Evolutionary conservation across 2,797 vertebrate genomes (phyloP).

Genomic region (Acipenser transmontanus): DNA sequence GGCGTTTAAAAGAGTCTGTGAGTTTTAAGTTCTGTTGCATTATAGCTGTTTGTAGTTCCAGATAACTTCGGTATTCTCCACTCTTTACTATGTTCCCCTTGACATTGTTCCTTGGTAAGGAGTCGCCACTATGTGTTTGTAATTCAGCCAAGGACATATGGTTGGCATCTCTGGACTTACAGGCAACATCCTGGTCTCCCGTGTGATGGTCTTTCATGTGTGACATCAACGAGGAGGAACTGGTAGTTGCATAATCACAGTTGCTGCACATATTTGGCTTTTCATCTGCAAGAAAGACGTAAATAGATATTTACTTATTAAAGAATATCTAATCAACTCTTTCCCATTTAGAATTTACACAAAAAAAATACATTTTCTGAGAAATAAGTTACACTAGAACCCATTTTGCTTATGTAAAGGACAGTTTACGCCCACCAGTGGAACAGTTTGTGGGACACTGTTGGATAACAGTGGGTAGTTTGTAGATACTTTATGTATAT

Average conservation of each 20-base stretch:
- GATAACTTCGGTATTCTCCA: slow-evolving; percentile 14
- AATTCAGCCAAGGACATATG: no score
- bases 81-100: slow-evolving; percentile 17
- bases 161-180: slow-evolving; percentile 32
- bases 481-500: no score
- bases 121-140: no score
- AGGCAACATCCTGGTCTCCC: background rate
- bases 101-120: no score
- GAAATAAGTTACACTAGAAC: no score
- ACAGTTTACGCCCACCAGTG: no score
- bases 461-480: no score
- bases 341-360: no score
- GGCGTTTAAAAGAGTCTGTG: slow-evolving; percentile 24
- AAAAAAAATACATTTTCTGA: no score
- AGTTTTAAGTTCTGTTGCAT: slow-evolving; percentile 42
- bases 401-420: no score
- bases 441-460: no score
- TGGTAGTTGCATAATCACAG: slow-evolving; percentile 60
- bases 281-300: slow-evolving; percentile 59
- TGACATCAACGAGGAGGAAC: slow-evolving; percentile 44
- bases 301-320: slow-evolving; percentile 3
- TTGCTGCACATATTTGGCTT: slow-evolving; percentile 60
- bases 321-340: no score
- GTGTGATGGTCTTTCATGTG: slow-evolving; percentile 51
- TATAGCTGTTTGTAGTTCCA: slow-evolving; percentile 39